Evolutionary conservation across 1,140 invertebrate genomes (phyloP), one percentile per base, ranked within the genome.

Genomic region (Bacillus rossius): DNA sequence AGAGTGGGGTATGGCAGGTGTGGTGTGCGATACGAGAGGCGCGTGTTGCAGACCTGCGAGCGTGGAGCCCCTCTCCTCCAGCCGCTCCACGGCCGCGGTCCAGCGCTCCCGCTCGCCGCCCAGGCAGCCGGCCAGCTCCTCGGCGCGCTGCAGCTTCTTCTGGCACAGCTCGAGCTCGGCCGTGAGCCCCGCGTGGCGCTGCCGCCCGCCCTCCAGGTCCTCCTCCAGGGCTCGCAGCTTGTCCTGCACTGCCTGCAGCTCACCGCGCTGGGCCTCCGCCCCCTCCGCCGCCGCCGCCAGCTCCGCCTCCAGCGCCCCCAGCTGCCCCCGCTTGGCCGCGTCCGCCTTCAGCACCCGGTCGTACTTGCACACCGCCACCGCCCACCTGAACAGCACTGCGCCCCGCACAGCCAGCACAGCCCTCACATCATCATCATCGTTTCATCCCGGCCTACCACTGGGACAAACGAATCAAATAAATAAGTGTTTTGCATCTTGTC

Each of bases 351-450:
- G 91, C 1, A 97, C 93, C 65, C 88, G 85, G 71, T 97, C 94
- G 69, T 97, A 98, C 62, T 96, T 93, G 10, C 92, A 90, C 71
- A 98, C 90, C 0, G 90, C 91, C 59, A 90, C 85, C 1, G 96
- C 88, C 95, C 95, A 98, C 65, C 88, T 89, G 63, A 92, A 94
- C 34, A 98, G 75, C 81, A 77, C 87, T 72, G 29, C 29, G 29
- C 29, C 29, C 29, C 29, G 29, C 29, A 10, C 29, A 4, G 5
- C 29, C 29, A 34, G 10, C 29, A 34, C 10, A 34, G 10, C n/a
- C n/a, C n/a, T n/a, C n/a, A n/a, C n/a, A n/a, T n/a, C n/a, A n/a
- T n/a, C n/a, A n/a, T n/a, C n/a, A n/a, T n/a, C n/a, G n/a, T n/a
- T n/a, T n/a, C n/a, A n/a, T n/a, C n/a, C n/a, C n/a, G n/a, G n/a